phyloP scores from a whole-genome alignment of 2,113 vertebrate genomes.

The Elaphurus davidianus region DNA sequence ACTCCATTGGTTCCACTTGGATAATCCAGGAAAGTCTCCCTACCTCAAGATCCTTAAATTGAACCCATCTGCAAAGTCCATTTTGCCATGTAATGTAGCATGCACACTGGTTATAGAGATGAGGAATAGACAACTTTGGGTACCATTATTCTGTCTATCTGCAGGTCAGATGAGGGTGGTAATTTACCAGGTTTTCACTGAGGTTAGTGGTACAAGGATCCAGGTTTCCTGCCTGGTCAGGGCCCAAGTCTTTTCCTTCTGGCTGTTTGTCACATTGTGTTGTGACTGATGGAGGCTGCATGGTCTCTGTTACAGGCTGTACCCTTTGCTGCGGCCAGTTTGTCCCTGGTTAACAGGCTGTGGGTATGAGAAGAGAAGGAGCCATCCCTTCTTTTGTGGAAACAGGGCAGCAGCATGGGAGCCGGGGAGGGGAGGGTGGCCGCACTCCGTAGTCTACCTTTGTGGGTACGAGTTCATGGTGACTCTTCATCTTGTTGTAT shows the following conservation, averaged over 20 bases:
- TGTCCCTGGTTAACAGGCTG: neutral
- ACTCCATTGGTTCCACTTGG: neutral
- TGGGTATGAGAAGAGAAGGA: neutral
- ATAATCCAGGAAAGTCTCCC: neutral
- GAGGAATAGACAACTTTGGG: neutral
- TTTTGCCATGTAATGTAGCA: neutral
- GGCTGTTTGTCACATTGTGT: neutral
- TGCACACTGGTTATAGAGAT: neutral
- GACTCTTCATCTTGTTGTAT: neutral
- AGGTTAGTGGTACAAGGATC: neutral
- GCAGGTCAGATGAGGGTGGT: neutral
- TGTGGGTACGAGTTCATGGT: no score
- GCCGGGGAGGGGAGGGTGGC: neutral
- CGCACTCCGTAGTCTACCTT: rapidly evolving
- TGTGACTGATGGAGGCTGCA: neutral
- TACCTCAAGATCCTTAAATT: neutral
- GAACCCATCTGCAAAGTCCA: neutral
- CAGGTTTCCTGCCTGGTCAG: neutral
- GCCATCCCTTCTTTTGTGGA: neutral
- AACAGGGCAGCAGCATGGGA: neutral
- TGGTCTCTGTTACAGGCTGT: neutral
- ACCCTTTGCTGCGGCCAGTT: neutral
- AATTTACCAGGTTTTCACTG: neutral
- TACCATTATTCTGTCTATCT: neutral
- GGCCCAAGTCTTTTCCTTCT: neutral